phyloP scores from a whole-genome alignment of 35 echinoderm and acorn worm species.

The Apostichopus californicus region DNA sequence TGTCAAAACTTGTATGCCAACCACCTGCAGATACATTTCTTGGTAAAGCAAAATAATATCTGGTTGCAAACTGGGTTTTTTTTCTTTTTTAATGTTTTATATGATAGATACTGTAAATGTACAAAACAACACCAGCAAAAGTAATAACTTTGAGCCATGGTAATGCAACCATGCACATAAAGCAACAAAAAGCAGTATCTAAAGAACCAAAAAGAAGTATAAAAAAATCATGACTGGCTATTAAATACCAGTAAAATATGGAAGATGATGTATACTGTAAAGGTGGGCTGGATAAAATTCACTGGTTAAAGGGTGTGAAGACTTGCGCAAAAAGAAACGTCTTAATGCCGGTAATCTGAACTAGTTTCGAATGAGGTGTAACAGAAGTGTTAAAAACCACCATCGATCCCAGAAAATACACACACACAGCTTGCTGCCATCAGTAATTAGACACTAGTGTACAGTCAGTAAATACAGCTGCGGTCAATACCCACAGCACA shows the following conservation, averaged over 20 bases:
- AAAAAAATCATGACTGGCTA: neutral
- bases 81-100: neutral
- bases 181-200: neutral
- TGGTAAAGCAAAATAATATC: slow-evolving; percentile 8
- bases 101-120: neutral
- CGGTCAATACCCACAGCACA: too few relatives aligned
- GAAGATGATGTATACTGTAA: neutral
- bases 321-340: too few relatives aligned
- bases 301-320: too few relatives aligned
- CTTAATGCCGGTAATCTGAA: too few relatives aligned
- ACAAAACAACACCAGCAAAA: neutral
- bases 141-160: slow-evolving; percentile 12
- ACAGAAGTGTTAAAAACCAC: too few relatives aligned
- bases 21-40: neutral
- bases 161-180: neutral
- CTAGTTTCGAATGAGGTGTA: too few relatives aligned
- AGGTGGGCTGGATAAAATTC: neutral
- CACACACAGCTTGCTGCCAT: too few relatives aligned
- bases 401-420: too few relatives aligned
- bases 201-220: neutral
- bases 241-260: neutral
- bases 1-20: neutral
- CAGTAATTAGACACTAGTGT: too few relatives aligned
- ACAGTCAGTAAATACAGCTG: too few relatives aligned
- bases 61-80: slow-evolving; percentile 17